phyloP scores from a whole-genome alignment of 2,797 vertebrate genomes.

The Gila robusta region DNA sequence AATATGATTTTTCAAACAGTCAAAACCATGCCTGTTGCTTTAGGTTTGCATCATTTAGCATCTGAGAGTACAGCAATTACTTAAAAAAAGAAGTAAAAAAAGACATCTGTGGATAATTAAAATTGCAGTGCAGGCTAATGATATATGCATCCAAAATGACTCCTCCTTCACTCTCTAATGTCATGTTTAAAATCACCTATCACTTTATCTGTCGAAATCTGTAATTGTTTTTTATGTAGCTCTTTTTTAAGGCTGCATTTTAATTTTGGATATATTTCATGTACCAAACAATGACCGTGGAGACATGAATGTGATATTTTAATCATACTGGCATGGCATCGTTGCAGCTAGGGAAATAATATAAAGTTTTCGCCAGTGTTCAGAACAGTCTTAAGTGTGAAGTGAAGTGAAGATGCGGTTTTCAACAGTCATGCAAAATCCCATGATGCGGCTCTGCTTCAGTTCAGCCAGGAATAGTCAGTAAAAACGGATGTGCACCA shows the following conservation, averaged over 20 bases:
- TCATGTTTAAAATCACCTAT: conserved; percentile 34
- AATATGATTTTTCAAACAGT: not conserved
- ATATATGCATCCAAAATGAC: conserved; percentile 26
- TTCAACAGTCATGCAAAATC: conserved; percentile 59
- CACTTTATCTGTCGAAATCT: conserved; percentile 1
- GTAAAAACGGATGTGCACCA: not conserved
- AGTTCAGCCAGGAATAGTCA: conserved; percentile 45
- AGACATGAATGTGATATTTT: not conserved
- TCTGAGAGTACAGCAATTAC: conserved; percentile 11
- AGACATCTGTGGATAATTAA: conserved; percentile 34
- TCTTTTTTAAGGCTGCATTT: not conserved
- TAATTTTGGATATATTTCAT: not conserved
- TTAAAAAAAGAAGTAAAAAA: not conserved
- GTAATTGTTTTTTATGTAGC: conserved; percentile 10
- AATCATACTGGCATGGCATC: conserved; percentile 1
- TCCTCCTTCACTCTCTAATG: conserved; percentile 30
- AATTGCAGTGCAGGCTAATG: conserved; percentile 38
- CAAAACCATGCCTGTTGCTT: not conserved
- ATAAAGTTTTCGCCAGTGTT: not conserved
- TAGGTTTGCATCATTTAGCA: conserved; percentile 23
- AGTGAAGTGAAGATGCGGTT: conserved; percentile 2
- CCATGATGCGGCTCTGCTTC: conserved; percentile 61
- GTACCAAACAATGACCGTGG: not conserved
- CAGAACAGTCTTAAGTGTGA: not conserved
- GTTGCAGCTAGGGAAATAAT: not conserved